A percentile compares a stretch with the other conserved stretches of the same genome.
Conservation (phyloP, 2,113 vertebrate genomes). For the Tricholaema leucomelas region DNA sequence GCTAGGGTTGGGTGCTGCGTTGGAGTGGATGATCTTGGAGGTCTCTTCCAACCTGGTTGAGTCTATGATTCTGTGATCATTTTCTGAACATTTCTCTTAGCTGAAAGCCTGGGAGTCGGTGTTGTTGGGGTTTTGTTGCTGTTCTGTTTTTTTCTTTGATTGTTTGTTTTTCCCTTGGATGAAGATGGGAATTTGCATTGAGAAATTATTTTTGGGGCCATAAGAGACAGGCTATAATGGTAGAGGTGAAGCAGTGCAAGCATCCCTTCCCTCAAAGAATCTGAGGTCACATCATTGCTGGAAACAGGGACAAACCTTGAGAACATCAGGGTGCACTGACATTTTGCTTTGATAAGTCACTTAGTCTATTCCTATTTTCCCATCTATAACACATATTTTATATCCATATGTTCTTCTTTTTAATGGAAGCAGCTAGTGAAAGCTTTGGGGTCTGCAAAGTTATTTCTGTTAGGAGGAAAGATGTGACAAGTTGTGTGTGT, state of each 20-base stretch:
- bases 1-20: too few species aligned
- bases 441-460: background rate
- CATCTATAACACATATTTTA: background rate
- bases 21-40: too few species aligned
- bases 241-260: background rate
- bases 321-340: background rate
- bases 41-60: too few species aligned
- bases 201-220: background rate
- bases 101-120: background rate
- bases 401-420: constrained; percentile 26
- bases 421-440: constrained; percentile 1
- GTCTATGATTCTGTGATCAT: too few species aligned
- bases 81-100: background rate
- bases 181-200: background rate
- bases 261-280: rapidly evolving
- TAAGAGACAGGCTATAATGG: background rate
- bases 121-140: background rate
- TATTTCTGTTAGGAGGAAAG: constrained; percentile 30
- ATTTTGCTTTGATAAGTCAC: background rate
- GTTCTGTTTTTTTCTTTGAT: too few species aligned
- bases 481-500: background rate
- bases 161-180: background rate
- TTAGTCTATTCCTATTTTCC: background rate
- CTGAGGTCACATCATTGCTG: background rate
- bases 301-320: background rate